Conservation (phyloP, 2,113 vertebrate species). For the Elachura formosa region DNA sequence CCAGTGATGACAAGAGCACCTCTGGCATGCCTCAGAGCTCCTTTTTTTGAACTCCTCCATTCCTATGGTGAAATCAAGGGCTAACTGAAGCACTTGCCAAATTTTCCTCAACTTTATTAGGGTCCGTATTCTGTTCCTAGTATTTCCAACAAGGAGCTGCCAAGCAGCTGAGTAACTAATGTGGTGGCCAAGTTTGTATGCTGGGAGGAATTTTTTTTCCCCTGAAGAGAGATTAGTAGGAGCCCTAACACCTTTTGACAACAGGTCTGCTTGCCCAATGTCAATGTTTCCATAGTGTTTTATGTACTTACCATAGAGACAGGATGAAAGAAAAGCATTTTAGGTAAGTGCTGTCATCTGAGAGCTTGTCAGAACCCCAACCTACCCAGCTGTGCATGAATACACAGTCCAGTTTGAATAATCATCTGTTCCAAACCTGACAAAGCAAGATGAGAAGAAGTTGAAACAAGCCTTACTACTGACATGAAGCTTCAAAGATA, state of each 20-base stretch:
- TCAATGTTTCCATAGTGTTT: background rate
- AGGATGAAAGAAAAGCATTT: background rate
- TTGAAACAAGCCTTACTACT: background rate
- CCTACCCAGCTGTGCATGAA: background rate
- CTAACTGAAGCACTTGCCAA: constrained; percentile 15
- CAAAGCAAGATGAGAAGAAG: background rate
- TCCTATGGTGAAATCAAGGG: background rate
- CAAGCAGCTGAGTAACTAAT: constrained; percentile 56
- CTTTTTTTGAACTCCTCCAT: background rate
- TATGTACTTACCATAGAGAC: background rate
- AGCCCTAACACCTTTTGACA: constrained; percentile 35
- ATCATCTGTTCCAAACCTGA: background rate
- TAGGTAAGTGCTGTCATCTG: background rate
- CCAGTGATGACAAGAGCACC: constrained; percentile 26
- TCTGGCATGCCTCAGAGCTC: background rate
- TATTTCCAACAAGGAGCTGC: constrained; percentile 35
- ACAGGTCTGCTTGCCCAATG: background rate
- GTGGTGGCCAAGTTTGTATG: background rate
- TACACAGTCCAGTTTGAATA: background rate
- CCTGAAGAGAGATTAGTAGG: background rate
- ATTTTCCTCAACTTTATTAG: background rate
- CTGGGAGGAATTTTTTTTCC: background rate
- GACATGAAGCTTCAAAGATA: background rate
- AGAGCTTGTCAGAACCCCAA: background rate
- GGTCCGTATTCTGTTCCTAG: background rate